These are phyloP conservation scores for Cricetomys ansorgei DNA, from an alignment of 2,113 vertebrate species.

Conservation along the genomic window DNA sequence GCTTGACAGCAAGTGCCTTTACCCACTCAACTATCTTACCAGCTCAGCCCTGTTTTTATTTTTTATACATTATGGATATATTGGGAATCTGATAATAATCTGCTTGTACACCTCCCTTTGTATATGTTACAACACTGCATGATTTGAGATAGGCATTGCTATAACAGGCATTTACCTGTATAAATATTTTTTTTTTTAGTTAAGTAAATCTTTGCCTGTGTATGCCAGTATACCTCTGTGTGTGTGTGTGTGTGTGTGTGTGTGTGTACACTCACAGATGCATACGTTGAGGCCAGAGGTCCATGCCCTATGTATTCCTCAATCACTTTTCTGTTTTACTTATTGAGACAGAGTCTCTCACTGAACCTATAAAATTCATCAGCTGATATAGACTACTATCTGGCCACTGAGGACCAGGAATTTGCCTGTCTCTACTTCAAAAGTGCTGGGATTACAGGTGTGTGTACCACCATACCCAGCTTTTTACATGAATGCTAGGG, in stretches of 20 bases:
- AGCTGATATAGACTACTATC: not conserved
- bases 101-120: not conserved
- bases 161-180: not conserved
- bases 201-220: not conserved
- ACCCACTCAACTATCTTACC: not conserved
- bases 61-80: not conserved
- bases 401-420: not conserved
- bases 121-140: not conserved
- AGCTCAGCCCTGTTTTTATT: not conserved
- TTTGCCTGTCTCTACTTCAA: not conserved
- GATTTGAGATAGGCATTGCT: not conserved
- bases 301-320: not conserved
- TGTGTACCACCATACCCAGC: not conserved
- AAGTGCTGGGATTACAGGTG: too few relatives aligned
- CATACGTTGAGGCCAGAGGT: not conserved
- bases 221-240: not conserved
- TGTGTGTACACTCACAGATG: not conserved
- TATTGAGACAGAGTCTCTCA: not conserved
- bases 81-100: not conserved
- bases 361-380: not conserved
- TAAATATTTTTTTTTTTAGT: not conserved
- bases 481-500: not conserved
- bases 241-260: not conserved
- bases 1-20: not conserved
- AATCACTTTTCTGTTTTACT: not conserved